Conservation (phyloP, 1,140 invertebrate species). For the Meloidogyne exigua region DNA sequence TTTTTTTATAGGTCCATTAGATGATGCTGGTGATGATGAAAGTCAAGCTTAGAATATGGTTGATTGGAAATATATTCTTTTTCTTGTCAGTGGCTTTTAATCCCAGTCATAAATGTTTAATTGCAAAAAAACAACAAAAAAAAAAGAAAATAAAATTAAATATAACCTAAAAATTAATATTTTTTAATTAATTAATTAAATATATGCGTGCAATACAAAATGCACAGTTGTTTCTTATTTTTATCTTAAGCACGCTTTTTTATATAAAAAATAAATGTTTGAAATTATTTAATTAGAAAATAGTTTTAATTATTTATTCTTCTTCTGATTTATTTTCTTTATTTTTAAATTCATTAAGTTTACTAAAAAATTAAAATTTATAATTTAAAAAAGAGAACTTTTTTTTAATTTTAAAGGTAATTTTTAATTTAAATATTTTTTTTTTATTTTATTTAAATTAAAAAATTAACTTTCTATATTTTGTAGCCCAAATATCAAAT, state of each 20-base stretch:
- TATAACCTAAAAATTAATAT: too few relatives aligned
- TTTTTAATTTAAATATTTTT: too few relatives aligned
- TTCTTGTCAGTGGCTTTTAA: conserved; percentile 4
- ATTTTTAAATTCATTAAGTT: too few relatives aligned
- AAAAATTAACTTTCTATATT: conserved; percentile 32
- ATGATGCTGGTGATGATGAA: conserved; percentile 59
- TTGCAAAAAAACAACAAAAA: not conserved
- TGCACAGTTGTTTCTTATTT: not conserved
- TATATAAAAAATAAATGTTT: not conserved
- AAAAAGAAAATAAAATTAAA: not conserved
- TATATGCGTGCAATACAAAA: not conserved
- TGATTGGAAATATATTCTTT: not conserved
- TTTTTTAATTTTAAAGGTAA: too few relatives aligned
- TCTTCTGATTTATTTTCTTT: too few relatives aligned
- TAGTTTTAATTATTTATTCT: too few relatives aligned
- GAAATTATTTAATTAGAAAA: too few relatives aligned
- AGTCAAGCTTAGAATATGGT: conserved; percentile 55
- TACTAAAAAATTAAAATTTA: too few relatives aligned
- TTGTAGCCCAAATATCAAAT: conserved; percentile 49
- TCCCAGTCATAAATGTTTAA: not conserved
- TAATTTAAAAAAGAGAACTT: too few relatives aligned
- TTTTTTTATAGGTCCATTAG: conserved; percentile 57
- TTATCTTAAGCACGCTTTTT: not conserved
- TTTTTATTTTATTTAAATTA: too few relatives aligned
- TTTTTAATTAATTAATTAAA: too few relatives aligned